Percentiles rank a stretch among this genome's conserved stretches.
Evolutionary conservation across 1,140 invertebrate genomes (phyloP).

Genomic region (Drosophila cardini): DNA sequence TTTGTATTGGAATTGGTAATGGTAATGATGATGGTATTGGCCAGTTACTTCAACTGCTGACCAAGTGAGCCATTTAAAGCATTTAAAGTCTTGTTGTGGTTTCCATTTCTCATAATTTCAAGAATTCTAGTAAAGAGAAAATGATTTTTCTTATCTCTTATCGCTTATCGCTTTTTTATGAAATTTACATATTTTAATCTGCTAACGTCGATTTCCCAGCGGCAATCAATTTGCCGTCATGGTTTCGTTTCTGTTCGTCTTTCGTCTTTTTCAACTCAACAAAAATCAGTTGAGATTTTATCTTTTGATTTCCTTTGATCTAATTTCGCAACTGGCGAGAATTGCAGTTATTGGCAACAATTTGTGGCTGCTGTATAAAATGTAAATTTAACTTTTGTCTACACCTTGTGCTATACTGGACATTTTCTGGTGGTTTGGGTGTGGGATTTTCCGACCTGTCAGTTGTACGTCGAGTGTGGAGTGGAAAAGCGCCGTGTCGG

Average conservation of each 20-base stretch:
- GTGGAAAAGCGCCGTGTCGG: slow-evolving; percentile 24
- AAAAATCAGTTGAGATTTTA: slow-evolving; percentile 27
- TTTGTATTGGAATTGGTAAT: not conserved
- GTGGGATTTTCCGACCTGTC: slow-evolving; percentile 44
- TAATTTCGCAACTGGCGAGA: slow-evolving; percentile 11
- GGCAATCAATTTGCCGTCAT: slow-evolving; percentile 38
- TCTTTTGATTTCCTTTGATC: slow-evolving; percentile 28
- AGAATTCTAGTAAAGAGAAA: not conserved
- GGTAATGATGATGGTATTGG: slow-evolving; percentile 14
- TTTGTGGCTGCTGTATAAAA: slow-evolving; percentile 17
- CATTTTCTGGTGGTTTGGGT: slow-evolving; percentile 18
- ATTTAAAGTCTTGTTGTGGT: not conserved
- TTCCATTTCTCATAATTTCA: slow-evolving; percentile 36
- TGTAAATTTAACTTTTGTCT: slow-evolving; percentile 24
- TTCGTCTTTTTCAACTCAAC: slow-evolving; percentile 4
- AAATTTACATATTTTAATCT: slow-evolving; percentile 55
- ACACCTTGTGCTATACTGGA: slow-evolving; percentile 11
- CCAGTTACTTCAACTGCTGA: slow-evolving; percentile 17
- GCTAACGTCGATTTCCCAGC: slow-evolving; percentile 41
- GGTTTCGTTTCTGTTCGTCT: slow-evolving; percentile 18
- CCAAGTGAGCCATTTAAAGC: slow-evolving; percentile 17
- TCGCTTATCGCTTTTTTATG: slow-evolving; percentile 21
- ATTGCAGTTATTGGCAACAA: not conserved
- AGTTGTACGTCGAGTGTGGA: slow-evolving; percentile 2
- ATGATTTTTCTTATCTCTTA: not conserved